Evolutionary conservation across 35 echinoderm and acorn worm species (phyloP).

Genomic region (Patiria miniata): DNA sequence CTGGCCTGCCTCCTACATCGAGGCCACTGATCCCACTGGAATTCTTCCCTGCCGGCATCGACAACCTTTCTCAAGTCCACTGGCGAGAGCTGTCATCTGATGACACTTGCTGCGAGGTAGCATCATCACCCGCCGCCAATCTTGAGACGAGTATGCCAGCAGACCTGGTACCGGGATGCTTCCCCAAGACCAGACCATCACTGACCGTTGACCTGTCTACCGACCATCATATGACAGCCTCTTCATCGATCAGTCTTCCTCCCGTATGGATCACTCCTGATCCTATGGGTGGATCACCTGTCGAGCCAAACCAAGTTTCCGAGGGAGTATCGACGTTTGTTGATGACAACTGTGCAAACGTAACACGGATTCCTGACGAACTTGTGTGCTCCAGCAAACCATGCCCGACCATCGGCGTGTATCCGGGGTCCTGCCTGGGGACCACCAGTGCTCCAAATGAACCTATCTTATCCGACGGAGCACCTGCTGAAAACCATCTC

Average conservation of each 20-base stretch:
- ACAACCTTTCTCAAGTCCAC: neutral
- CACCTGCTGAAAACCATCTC: slow-evolving; percentile 15
- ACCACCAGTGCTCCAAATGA: neutral
- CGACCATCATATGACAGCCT: neutral
- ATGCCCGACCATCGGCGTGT: neutral
- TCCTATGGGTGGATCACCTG: neutral
- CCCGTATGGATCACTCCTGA: neutral
- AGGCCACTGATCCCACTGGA: neutral
- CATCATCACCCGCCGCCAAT: neutral
- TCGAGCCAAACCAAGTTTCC: neutral
- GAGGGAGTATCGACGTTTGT: neutral
- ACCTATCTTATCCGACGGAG: neutral
- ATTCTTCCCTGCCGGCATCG: neutral
- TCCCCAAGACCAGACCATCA: neutral
- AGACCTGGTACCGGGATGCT: neutral
- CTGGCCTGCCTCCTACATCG: slow-evolving; percentile 14
- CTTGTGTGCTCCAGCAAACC: neutral
- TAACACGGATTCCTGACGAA: neutral
- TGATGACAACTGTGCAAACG: slow-evolving; percentile 6
- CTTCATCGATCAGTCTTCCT: neutral
- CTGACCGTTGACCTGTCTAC: slow-evolving; percentile 6
- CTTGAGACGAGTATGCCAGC: neutral
- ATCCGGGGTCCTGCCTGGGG: neutral
- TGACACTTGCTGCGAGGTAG: neutral
- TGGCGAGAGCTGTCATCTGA: neutral